phyloP scores from a whole-genome alignment of 2,797 vertebrate genomes.

The Anguilla megastoma region DNA sequence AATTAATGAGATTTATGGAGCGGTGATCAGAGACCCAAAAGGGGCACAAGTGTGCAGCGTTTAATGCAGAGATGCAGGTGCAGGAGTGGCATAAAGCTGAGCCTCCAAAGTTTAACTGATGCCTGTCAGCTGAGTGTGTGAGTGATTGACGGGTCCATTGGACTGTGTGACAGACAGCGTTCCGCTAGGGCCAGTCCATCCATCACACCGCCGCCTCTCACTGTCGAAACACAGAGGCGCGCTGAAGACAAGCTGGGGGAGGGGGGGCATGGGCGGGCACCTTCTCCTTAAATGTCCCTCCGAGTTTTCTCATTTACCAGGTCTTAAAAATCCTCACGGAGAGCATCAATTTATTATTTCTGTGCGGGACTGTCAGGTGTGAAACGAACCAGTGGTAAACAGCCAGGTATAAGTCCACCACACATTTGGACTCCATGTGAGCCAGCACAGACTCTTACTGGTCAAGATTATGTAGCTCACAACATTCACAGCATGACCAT shows the following conservation, averaged over 20 bases:
- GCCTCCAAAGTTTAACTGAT: slow-evolving; percentile 55
- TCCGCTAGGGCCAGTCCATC: slow-evolving; percentile 52
- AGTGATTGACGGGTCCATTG: slow-evolving; percentile 61
- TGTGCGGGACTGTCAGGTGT: background rate
- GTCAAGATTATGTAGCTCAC: background rate
- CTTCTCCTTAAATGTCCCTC: background rate
- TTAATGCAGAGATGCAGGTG: slow-evolving; percentile 32
- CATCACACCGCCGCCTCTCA: slow-evolving; percentile 49
- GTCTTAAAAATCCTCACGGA: background rate
- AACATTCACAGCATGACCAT: background rate
- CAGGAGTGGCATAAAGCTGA: slow-evolving; percentile 21
- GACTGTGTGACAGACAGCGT: slow-evolving; percentile 45
- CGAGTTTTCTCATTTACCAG: background rate
- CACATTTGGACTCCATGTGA: background rate
- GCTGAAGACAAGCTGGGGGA: background rate
- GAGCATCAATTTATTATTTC: background rate
- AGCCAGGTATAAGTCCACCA: background rate
- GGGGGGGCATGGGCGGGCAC: background rate
- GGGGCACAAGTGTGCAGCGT: slow-evolving; percentile 9
- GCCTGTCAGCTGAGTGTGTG: slow-evolving; percentile 49
- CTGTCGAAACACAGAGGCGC: slow-evolving; percentile 3
- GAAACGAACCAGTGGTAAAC: background rate
- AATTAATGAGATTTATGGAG: slow-evolving; percentile 35
- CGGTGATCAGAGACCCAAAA: slow-evolving; percentile 30
- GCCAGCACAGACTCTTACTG: background rate